Base-by-base conservation (phyloP, 92 coral and sea anemone species). In the Parazoanthus atlanticus region DNA sequence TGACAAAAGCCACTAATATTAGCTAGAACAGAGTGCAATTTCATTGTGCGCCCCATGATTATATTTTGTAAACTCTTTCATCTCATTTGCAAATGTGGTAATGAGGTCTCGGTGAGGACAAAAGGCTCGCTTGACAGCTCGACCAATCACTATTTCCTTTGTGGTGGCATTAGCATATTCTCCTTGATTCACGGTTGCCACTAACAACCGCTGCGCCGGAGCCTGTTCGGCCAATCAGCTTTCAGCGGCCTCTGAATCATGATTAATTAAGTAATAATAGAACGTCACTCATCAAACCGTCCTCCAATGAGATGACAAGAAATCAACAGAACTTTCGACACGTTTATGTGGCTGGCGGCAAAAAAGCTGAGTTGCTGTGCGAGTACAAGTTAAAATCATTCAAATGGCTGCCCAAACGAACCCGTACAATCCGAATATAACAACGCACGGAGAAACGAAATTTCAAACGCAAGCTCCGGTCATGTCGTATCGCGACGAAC, bases 291-390 rank as follows among this genome's bases (percentile, higher is more conserved):
- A 97, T 74, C 97, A 88, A 91, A 82, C 79, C 88, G 83, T 90
- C 90, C 88, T 84, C 99, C 99, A 97, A 97, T 97, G 88, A 93
- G 95, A 96, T 91, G 90, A 78, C 96, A 92, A 91, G 74, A 93
- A 88, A 88, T 88, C 92, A 92, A 93, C 97, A 97, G 97, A 92
- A 89, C 96, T 93, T 89, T 93, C 91, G 94, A 97, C 99, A 97
- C 99, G 99, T 97, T 96, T 93, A 91, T 91, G 92, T 91, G 96
- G 92, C 98, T 93, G 95, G 98, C 98, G 97, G 96, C 94, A 95
- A 95, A 95, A 95, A 91, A 92, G 93, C 92, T 85, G 91, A 92
- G 96, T 88, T 90, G 89, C 75, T 76, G 88, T 74, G 78, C 86
- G 84, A 88, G 96, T 89, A 81, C 94, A 91, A 86, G 92, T 93